Evolutionary conservation across 2,113 vertebrate genomes (phyloP), one percentile per base, ranked within the genome.

Genomic region (Nerophis ophidion): DNA sequence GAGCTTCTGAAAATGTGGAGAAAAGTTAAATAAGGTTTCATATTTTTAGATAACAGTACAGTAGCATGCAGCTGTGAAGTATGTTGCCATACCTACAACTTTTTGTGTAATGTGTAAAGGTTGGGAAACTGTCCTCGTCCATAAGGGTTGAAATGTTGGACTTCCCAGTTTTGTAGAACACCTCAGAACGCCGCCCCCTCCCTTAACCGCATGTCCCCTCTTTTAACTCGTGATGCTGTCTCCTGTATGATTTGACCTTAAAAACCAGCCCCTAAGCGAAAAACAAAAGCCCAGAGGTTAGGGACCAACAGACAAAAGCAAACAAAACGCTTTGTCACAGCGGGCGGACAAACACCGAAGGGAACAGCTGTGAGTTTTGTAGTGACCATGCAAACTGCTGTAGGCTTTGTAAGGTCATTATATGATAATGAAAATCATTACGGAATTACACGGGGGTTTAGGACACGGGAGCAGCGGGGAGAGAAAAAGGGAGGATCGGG

Each of bases 391-490:
- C 88, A 88, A 84, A 91, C 91, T 88, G 89, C 85, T 89, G 86
- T 86, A 89, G 90, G 83, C 89, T 92, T 92, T 92, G 90, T 92
- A 87, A 92, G 93, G 93, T 96, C 94, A 94, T 91, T 93, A 91
- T 94, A 93, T 91, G 91, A 94, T 95, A 97, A 98, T 96, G 92
- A 96, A 96, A 95, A 95, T 95, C 93, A 95, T 94, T 93, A 94
- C 92, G 92, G 92, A 96, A 97, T 96, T 93, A 97, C 95, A 95
- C 91, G 93, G 93, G 92, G 93, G 91, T 94, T 95, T 93, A 92
- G 95, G 83, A 92, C 93, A 92, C 89, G 89, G 89, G 91, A 89
- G 89, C 86, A 90, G 75, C 81, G 88, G 86, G 88, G 89, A 56
- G 40, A 44, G 11, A 44, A 44, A 44, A 12, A 44, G 40, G 40